Evolutionary conservation across 1,140 invertebrate genomes (phyloP).

Genomic region (Metopolophium dirhodum): DNA sequence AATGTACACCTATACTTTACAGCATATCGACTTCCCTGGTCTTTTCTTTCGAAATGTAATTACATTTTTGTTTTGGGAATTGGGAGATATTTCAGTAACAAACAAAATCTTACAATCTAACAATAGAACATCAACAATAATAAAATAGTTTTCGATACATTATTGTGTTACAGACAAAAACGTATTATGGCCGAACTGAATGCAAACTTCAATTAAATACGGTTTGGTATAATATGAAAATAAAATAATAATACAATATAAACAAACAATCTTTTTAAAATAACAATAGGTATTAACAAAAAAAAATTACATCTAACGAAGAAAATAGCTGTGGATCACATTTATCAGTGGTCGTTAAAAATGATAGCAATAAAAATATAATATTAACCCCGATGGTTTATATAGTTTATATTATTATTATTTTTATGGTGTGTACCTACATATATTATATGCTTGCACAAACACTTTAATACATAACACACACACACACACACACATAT

Average conservation of each 20-base stretch:
- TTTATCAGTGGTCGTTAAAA: not conserved
- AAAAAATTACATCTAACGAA: not conserved
- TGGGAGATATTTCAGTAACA: not conserved
- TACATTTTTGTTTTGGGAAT: not conserved
- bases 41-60: not conserved
- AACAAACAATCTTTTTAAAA: not conserved
- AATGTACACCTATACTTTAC: not conserved
- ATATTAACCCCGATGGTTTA: not conserved
- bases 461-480: too few species aligned
- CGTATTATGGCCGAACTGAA: not conserved
- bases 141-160: constrained; percentile 1
- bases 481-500: too few species aligned
- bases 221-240: not conserved
- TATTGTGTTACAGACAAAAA: not conserved
- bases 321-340: not conserved
- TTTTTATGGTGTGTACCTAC: too few species aligned
- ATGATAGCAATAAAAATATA: not conserved
- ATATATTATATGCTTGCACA: too few species aligned
- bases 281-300: not conserved
- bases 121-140: not conserved
- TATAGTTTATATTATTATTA: too few species aligned
- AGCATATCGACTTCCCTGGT: not conserved
- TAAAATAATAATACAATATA: not conserved
- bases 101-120: not conserved
- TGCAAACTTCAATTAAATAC: not conserved